Conservation (phyloP, 2,888 invertebrate genomes). For the Hypolimnas misippus region DNA sequence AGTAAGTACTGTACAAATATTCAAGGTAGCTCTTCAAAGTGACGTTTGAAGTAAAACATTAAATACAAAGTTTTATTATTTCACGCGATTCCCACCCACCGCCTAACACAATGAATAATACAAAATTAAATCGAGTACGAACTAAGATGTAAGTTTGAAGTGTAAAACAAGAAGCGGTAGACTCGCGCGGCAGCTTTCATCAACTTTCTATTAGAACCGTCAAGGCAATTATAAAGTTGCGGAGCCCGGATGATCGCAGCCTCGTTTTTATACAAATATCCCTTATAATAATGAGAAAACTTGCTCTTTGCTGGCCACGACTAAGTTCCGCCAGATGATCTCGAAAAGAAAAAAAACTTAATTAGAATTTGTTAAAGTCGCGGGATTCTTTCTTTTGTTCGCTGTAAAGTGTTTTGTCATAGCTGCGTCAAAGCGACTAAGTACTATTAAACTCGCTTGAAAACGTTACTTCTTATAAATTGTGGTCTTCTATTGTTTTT, state of each 20-base stretch:
- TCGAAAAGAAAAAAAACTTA: conserved; percentile 62
- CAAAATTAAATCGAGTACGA: conserved; percentile 49
- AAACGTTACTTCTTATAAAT: conserved; percentile 26
- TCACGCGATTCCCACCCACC: conserved; percentile 14
- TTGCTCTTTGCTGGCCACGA: conserved; percentile 62
- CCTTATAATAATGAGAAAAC: conserved; percentile 78
- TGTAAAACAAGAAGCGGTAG: conserved; percentile 69
- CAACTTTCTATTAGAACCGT: conserved; percentile 79
- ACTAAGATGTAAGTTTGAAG: conserved; percentile 71
- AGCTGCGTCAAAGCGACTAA: conserved; percentile 31
- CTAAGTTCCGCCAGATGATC: conserved; percentile 72
- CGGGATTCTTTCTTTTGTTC: conserved; percentile 39
- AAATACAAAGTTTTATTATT: conserved; percentile 14
- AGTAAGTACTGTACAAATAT: too few relatives aligned
- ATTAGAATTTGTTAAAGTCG: conserved; percentile 51
- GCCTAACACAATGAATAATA: conserved; percentile 42
- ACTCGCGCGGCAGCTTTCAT: conserved; percentile 73
- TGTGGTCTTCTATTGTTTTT: conserved; percentile 14
- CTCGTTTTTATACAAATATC: conserved; percentile 78
- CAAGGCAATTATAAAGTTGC: conserved; percentile 81
- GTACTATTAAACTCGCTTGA: conserved; percentile 35
- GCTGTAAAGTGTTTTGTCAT: conserved; percentile 37
- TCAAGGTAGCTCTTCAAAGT: too few relatives aligned
- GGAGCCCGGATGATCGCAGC: conserved; percentile 64
- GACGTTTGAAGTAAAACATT: conserved; percentile 8